Percentiles rank a stretch among this genome's conserved stretches.
Conservation (phyloP, 1,140 invertebrate genomes). For the Akabosia matsudoensis region DNA sequence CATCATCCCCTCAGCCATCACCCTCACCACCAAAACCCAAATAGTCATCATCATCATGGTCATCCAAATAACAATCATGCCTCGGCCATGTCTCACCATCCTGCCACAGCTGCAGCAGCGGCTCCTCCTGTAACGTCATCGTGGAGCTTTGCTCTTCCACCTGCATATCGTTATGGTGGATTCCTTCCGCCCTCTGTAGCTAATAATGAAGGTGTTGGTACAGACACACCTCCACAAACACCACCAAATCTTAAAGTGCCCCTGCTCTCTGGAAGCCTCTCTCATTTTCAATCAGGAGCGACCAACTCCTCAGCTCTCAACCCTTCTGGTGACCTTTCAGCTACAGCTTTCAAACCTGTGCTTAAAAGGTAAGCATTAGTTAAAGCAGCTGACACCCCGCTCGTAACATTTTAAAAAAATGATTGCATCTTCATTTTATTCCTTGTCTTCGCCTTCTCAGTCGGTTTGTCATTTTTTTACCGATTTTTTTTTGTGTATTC, state of each 20-base stretch:
- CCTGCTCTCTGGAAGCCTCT: conserved; percentile 42
- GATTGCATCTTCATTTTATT: not conserved
- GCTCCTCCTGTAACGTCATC: conserved; percentile 45
- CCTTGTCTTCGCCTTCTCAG: not conserved
- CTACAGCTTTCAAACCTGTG: conserved; percentile 47
- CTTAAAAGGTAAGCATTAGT: conserved; percentile 46
- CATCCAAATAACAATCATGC: conserved; percentile 22
- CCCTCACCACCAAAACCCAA: conserved; percentile 3
- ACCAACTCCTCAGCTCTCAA: conserved; percentile 38
- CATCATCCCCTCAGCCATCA: conserved; percentile 31
- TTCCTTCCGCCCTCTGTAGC: conserved; percentile 38
- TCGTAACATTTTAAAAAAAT: not conserved
- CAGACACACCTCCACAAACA: conserved; percentile 47
- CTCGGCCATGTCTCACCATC: conserved; percentile 6
- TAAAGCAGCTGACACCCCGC: not conserved
- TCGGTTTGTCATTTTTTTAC: too few relatives aligned
- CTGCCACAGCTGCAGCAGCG: not conserved
- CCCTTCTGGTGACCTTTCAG: conserved; percentile 40
- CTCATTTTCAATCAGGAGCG: conserved; percentile 36
- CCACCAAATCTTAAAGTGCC: conserved; percentile 47
- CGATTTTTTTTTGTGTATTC: not conserved
- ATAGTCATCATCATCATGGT: conserved; percentile 20
- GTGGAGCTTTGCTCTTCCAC: conserved; percentile 46
- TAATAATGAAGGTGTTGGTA: conserved; percentile 38
- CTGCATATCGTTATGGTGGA: conserved; percentile 39